These are phyloP conservation scores for Oeneis ivallda DNA, from an alignment of 2,888 invertebrate genomes.

Conservation along the genomic window DNA sequence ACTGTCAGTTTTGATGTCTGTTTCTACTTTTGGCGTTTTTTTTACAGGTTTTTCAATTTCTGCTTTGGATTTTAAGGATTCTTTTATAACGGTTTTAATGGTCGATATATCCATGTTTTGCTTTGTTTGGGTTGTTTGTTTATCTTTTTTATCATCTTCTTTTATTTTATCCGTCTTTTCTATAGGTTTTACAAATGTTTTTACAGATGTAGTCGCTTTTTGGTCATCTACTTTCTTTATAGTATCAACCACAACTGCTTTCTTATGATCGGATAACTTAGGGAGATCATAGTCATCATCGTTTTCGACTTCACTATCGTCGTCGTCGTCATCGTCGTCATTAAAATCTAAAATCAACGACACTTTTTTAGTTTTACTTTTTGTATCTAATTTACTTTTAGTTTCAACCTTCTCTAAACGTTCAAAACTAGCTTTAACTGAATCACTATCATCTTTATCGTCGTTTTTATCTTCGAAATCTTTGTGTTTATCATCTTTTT, in stretches of 20 bases:
- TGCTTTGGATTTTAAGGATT: conserved; percentile 36
- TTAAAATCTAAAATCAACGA: conserved; percentile 38
- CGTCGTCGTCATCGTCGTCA: conserved; percentile 32
- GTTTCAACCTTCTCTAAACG: conserved; percentile 13
- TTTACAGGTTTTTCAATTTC: conserved; percentile 32
- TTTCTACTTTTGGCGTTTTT: conserved; percentile 18
- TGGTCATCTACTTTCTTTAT: conserved; percentile 41
- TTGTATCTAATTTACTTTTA: conserved; percentile 29
- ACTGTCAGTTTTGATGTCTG: not conserved
- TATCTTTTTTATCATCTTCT: conserved; percentile 38
- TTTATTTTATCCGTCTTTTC: conserved; percentile 18
- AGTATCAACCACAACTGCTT: conserved; percentile 38
- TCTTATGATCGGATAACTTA: conserved; percentile 28
- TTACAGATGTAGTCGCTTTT: conserved; percentile 41
- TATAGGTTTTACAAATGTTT: conserved; percentile 33
- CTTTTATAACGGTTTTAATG: conserved; percentile 18
- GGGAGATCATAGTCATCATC: conserved; percentile 35
- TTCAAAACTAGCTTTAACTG: conserved; percentile 27
- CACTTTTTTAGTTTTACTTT: conserved; percentile 34
- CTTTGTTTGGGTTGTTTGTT: not conserved
- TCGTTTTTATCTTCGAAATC: conserved; percentile 52
- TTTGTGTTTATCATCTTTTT: conserved; percentile 38
- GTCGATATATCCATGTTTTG: conserved; percentile 16
- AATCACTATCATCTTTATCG: conserved; percentile 46
- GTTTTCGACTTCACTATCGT: conserved; percentile 37